Evolutionary conservation across 2,797 vertebrate species (phyloP), one percentile per base, ranked within the genome.

Genomic region (Carapus acus): DNA sequence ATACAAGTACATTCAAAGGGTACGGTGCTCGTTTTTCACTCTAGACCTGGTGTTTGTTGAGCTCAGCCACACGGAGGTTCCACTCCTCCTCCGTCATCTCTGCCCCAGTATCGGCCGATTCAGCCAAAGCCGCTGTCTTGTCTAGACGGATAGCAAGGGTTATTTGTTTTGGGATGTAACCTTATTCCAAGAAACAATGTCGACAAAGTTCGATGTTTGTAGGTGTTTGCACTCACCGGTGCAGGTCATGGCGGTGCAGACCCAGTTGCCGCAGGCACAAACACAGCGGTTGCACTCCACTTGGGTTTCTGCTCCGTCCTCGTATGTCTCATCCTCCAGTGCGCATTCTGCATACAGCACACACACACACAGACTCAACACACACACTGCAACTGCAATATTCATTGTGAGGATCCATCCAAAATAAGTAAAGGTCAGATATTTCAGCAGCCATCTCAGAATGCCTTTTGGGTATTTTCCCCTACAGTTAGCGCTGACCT

Each of bases 21-120:
- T n/a, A n/a, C n/a, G n/a, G n/a, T n/a, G n/a, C n/a, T n/a, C n/a
- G n/a, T n/a, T n/a, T n/a, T n/a, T n/a, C n/a, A n/a, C n/a, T n/a
- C n/a, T n/a, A n/a, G 49, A 98, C 96, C 94, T 98, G 96, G 73
- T 97, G 93, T 76, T 98, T 98, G 79, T 95, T 96, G 78, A 96
- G 87, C 49, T 96, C 94, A 38, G 95, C 90, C 73, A 93, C 85
- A 0, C 93, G 92, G 69, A 88, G 90, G 65, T 88, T 90, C 89
- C 92, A 89, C 76, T 97, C 94, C 67, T 93, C 93, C 80, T 96
- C 94, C 6, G 90, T 91, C 88, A 95, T 87, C 73, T 91, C 83
- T 31, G 82, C 78, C 15, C 82, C 86, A n/a, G 70, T 61, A 47
- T 86, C 78, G 55, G 68, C 74, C 29, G 76, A 67, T 43, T 89